These are phyloP conservation scores for Lithophane semibrunnea DNA, from an alignment of 2,888 invertebrate species.

Conservation along the genomic window DNA sequence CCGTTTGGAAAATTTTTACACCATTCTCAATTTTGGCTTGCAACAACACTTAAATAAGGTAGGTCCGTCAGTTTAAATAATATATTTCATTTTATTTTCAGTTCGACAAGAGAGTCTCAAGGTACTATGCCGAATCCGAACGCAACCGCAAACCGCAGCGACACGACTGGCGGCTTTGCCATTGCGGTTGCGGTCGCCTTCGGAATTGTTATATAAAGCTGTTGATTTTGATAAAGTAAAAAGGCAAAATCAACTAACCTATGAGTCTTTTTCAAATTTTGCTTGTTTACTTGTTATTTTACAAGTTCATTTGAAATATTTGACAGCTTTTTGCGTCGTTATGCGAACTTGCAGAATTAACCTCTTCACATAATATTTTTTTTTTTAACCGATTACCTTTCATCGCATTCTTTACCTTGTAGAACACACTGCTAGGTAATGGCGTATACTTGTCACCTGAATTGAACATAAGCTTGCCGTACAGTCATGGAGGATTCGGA, in stretches of 20 bases:
- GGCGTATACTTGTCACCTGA: slow-evolving; percentile 95
- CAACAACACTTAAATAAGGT: slow-evolving; percentile 92
- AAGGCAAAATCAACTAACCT: no score
- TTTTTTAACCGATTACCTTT: slow-evolving; percentile 6
- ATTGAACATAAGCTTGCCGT: slow-evolving; percentile 92
- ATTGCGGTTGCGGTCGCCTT: no score
- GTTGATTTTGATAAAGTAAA: neutral
- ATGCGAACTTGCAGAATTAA: neutral
- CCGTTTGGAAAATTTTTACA: slow-evolving; percentile 95
- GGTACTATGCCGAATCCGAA: neutral
- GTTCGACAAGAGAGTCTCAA: neutral
- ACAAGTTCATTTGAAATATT: no score
- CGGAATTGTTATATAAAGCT: neutral
- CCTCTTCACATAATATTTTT: neutral
- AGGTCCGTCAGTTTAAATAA: slow-evolving; percentile 60
- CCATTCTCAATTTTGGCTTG: slow-evolving; percentile 94
- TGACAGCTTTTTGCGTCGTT: neutral
- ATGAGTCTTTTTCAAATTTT: no score
- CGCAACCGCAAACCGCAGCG: neutral
- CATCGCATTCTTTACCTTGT: slow-evolving; percentile 48
- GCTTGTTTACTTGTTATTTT: no score
- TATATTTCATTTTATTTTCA: neutral
- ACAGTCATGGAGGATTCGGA: slow-evolving; percentile 93
- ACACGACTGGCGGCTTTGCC: neutral
- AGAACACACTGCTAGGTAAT: slow-evolving; percentile 92